Base-by-base conservation (phyloP, 2,797 vertebrate species). In the Cottoperca gobio region DNA sequence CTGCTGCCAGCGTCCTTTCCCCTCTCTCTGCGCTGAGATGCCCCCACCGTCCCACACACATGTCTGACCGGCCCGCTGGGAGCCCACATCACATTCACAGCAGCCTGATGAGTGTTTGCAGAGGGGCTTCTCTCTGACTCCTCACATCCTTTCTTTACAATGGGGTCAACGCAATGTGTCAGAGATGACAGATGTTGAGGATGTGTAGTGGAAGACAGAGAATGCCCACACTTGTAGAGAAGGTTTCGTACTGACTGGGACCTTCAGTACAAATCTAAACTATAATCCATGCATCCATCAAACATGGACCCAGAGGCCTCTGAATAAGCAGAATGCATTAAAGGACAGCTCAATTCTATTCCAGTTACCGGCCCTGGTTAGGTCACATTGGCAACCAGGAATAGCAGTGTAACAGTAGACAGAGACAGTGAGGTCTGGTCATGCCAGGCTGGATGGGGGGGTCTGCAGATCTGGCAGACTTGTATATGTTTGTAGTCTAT, bases 371-470 rank as follows among this genome's bases (percentile, higher is more conserved):
- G 86, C 46, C 61, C 61, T 69, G 82, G 62, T 79, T 85, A 73
- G 88, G 91, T 92, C 89, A 91, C 90, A 90, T 59, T 88, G 86
- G 88, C 50, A 64, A 64, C 92, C 92, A 94, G 88, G 89, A 94
- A 94, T 93, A 95, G 94, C 88, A 77, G 81, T 93, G 95, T 93
- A 95, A 94, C 91, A 85, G 89, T 92, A 94, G 88, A 91, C 88
- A 86, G 75, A 84, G 73, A 60, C 82, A 63, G 74, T 52, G 73
- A 65, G 76, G 82, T 84, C 79, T 74, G 83, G 82, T 81, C 67
- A 77, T 84, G 91, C 85, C 83, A 77, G 87, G 48, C 67, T 71
- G 73, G 55, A 64, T 23, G 45, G 64, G 55, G 74, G 59, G 62
- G 75, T 74, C 69, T 76, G 81, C 69, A 79, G 77, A 74, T 40